Evolutionary conservation across 2,113 vertebrate genomes (phyloP).

Genomic region (Python bivittatus): DNA sequence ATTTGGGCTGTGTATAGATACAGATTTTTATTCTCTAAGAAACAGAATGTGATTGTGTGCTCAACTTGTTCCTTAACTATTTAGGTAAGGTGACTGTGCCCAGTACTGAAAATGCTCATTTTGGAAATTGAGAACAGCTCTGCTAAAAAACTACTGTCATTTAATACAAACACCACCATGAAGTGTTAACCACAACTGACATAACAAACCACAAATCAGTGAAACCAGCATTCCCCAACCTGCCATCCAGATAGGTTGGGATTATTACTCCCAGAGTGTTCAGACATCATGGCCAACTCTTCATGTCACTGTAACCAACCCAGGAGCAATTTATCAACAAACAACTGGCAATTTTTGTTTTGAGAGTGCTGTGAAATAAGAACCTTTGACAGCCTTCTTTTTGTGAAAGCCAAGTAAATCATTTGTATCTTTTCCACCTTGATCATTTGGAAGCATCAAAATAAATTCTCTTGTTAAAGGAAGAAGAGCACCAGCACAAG

Average conservation of each 20-base stretch:
- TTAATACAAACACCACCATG: background rate
- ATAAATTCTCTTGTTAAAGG: background rate
- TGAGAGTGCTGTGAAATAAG: background rate
- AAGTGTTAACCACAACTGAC: background rate
- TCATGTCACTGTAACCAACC: background rate
- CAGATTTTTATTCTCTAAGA: constrained; percentile 4
- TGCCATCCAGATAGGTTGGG: background rate
- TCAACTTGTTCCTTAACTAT: constrained; percentile 17
- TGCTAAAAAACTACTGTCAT: background rate
- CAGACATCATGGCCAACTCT: background rate
- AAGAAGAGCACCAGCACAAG: background rate
- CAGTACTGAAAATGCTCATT: background rate
- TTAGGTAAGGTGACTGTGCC: background rate
- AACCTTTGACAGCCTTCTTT: background rate
- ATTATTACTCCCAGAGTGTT: no score
- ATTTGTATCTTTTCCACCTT: background rate
- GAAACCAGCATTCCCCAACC: background rate
- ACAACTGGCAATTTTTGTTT: background rate
- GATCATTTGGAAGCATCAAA: background rate
- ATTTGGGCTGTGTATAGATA: background rate
- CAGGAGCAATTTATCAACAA: background rate
- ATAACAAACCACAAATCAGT: background rate
- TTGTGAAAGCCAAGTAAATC: background rate
- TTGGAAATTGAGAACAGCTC: background rate
- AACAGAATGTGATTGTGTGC: constrained; percentile 29